Evolutionary conservation across 2,113 vertebrate genomes (phyloP).

Genomic region (Nansenia antarctica): DNA sequence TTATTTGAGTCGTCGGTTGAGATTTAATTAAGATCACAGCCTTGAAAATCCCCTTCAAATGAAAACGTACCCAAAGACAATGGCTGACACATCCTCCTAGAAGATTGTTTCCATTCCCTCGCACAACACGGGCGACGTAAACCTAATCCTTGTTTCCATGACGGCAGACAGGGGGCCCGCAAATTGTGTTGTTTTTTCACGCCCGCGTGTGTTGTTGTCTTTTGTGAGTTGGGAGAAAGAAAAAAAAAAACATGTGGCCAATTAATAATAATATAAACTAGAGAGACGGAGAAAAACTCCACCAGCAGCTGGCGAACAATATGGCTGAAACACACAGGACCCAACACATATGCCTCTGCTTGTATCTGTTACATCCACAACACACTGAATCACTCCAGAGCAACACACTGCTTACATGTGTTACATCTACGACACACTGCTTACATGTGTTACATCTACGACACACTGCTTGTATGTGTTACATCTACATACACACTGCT

Average conservation of each 20-base stretch:
- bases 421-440: no score
- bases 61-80: slow-evolving; percentile 90
- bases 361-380: neutral
- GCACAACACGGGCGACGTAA: slow-evolving; percentile 82
- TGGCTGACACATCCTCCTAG: slow-evolving; percentile 82
- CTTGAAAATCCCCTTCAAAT: slow-evolving; percentile 92
- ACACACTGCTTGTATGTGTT: no score
- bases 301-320: slow-evolving; percentile 19
- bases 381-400: neutral
- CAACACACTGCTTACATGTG: no score
- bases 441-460: no score
- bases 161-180: slow-evolving; percentile 85
- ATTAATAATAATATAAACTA: slow-evolving; percentile 46
- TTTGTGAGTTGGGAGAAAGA: slow-evolving; percentile 73
- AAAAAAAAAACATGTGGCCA: slow-evolving; percentile 75
- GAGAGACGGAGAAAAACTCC: neutral
- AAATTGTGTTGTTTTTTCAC: slow-evolving; percentile 83
- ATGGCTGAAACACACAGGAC: slow-evolving; percentile 14
- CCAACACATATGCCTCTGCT: slow-evolving; percentile 10
- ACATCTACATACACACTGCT: no score
- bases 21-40: slow-evolving; percentile 98
- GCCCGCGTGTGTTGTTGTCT: slow-evolving; percentile 79
- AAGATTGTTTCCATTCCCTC: slow-evolving; percentile 88
- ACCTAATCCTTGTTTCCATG: slow-evolving; percentile 90
- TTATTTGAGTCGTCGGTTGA: slow-evolving; percentile 90